Conservation (phyloP, 1,140 invertebrate species). For the Ostrea denselamellosa region DNA sequence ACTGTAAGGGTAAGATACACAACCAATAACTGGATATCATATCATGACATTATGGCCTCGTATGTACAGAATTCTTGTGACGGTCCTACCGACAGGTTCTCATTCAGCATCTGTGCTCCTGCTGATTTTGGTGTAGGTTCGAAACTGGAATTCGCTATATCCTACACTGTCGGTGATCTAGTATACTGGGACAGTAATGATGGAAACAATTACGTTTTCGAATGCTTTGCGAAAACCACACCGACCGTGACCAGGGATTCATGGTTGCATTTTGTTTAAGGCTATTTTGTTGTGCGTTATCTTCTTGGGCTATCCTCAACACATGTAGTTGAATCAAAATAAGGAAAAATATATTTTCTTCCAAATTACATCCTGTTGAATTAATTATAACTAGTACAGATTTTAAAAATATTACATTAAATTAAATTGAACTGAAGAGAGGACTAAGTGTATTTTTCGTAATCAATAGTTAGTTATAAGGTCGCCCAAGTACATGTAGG, state of each 20-base stretch:
- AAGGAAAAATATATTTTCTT: too few species aligned
- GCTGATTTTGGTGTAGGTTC: slow-evolving; percentile 84
- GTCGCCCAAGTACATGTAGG: too few species aligned
- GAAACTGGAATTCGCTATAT: slow-evolving; percentile 88
- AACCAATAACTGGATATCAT: slow-evolving; percentile 91
- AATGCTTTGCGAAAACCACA: slow-evolving; percentile 74
- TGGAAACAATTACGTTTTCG: slow-evolving; percentile 86
- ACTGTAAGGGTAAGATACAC: slow-evolving; percentile 92
- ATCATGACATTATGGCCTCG: slow-evolving; percentile 86
- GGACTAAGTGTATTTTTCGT: too few species aligned
- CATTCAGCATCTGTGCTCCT: slow-evolving; percentile 87
- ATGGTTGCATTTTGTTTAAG: slow-evolving; percentile 73
- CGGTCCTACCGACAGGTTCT: slow-evolving; percentile 91
- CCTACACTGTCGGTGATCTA: slow-evolving; percentile 88
- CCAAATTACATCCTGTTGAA: too few species aligned
- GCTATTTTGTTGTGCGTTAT: too few species aligned
- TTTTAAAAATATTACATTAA: too few species aligned
- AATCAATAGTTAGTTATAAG: too few species aligned
- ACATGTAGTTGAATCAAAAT: too few species aligned
- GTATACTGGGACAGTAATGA: slow-evolving; percentile 94
- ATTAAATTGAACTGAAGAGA: too few species aligned
- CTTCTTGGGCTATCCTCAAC: too few species aligned
- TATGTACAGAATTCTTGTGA: slow-evolving; percentile 94
- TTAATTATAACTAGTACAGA: too few species aligned
- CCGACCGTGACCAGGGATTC: slow-evolving; percentile 67